Base-by-base conservation (phyloP, 2,797 vertebrate genomes). In the Semaprochilodus insignis region DNA sequence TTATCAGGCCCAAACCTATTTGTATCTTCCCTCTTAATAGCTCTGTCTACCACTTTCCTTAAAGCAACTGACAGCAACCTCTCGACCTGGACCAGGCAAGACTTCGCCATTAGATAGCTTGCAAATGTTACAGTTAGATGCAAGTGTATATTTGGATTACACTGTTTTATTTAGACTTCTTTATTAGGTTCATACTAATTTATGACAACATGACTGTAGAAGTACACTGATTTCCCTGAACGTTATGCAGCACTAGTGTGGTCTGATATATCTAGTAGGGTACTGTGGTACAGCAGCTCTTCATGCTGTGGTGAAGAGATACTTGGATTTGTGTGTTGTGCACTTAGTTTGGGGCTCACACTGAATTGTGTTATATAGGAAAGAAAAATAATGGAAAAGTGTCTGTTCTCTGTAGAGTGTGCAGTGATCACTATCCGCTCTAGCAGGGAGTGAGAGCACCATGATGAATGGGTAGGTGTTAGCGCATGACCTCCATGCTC, bases 401-500 rank as follows among this genome's bases (percentile, higher is more conserved):
- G 36, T 44, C 74, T 48, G 0, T 76, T 36, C 11, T 40, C 19
- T 74, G 54, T 19, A 48, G 57, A 48, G 57, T 62, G 14, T 48
- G 4, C 36, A 36, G 7, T 34, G 72, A 59, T 74, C 31, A 74
- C 36, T 76, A 60, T 62, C 57, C 62, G 17, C 34, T 62, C 57
- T 62, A 36, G 36, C 23, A 48, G 36, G 14, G 72, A 59, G 31
- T 11, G 31, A 75, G 74, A 62, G 36, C 23, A 15, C 74, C 34
- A n/a, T 62, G 74, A 76, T 76, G 40, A 76, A 76, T 76, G 57
- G 72, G 36, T 74, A 57, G 63, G 69, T 66, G 70, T 76, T 62
- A 57, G 54, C 65, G 27, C 60, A 25, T 85, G 78, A 83, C 78
- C 74, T 69, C 34, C 25, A 40, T 72, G 57, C 44, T 84, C 71